These are phyloP conservation scores for Pardosa pseudoannulata DNA, from an alignment of 2,888 invertebrate species.

Conservation along the genomic window DNA sequence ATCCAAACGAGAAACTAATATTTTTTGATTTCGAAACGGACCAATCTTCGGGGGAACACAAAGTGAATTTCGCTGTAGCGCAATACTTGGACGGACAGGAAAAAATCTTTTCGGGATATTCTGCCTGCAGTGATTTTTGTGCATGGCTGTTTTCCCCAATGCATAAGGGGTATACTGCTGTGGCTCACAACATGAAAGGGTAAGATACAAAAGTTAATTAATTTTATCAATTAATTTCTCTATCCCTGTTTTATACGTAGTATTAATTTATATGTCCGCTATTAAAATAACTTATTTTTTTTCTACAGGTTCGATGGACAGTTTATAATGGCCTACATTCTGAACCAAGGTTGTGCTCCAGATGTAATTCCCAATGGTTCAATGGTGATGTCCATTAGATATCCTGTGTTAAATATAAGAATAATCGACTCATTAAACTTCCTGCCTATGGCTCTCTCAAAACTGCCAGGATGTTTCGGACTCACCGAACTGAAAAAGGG, in stretches of 20 bases:
- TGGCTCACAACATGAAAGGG: constrained; percentile 40
- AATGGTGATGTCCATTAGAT: background rate
- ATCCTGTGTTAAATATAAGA: background rate
- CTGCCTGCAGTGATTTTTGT: constrained; percentile 16
- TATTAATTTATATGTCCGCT: no score
- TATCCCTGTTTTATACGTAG: no score
- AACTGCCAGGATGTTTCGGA: no score
- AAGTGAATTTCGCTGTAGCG: constrained; percentile 26
- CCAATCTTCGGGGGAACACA: constrained; percentile 28
- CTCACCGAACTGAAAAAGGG: constrained; percentile 33
- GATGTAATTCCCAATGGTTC: constrained; percentile 23
- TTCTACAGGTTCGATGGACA: constrained; percentile 37
- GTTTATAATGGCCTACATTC: constrained; percentile 7
- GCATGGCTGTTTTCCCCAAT: background rate
- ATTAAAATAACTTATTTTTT: no score
- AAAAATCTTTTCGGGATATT: constrained; percentile 14
- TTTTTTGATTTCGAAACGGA: constrained; percentile 43
- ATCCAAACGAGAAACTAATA: background rate
- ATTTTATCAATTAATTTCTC: background rate
- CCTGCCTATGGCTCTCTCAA: constrained; percentile 33
- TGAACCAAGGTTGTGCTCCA: constrained; percentile 11
- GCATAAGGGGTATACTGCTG: constrained; percentile 10
- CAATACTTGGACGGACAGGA: constrained; percentile 20
- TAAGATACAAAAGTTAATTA: no score
- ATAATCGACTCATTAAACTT: constrained; percentile 52